These are phyloP conservation scores for Coptodon rendalli DNA, from an alignment of 2,113 vertebrate species.

Conservation along the genomic window DNA sequence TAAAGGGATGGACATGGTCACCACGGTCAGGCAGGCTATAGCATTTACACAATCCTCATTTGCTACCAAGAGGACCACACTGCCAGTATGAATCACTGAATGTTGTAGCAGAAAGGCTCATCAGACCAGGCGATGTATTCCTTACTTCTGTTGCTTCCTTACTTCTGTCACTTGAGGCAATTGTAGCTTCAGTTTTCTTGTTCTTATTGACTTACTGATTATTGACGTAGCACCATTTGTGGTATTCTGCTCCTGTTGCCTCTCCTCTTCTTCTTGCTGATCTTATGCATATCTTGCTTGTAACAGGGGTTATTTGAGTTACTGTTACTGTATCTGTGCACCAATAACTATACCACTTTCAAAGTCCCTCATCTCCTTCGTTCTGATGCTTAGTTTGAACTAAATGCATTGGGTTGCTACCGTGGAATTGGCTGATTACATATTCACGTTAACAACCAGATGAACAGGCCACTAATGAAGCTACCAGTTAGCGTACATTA, in stretches of 20 bases:
- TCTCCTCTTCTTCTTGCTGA: background rate
- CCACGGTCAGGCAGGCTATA: background rate
- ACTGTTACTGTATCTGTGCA: background rate
- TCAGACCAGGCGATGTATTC: background rate
- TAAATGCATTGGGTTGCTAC: background rate
- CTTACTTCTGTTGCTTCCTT: background rate
- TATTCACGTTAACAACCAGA: background rate
- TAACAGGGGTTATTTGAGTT: background rate
- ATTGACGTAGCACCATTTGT: fast-evolving
- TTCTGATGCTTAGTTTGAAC: background rate
- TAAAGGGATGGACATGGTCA: background rate
- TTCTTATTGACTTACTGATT: background rate
- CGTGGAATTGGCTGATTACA: background rate
- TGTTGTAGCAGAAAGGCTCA: background rate
- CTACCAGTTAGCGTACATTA: background rate
- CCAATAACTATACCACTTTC: background rate
- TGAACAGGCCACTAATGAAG: background rate
- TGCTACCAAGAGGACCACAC: background rate
- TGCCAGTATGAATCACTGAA: background rate
- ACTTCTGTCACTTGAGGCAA: background rate
- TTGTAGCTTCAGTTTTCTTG: background rate
- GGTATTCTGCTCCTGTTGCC: background rate
- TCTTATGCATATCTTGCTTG: background rate
- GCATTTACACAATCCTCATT: background rate
- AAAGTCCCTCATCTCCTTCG: background rate